Percentiles rank a stretch among this genome's conserved stretches.
These are phyloP conservation scores for Bradypodion pumilum DNA, from an alignment of 2,797 vertebrate species.

Conservation along the genomic window DNA sequence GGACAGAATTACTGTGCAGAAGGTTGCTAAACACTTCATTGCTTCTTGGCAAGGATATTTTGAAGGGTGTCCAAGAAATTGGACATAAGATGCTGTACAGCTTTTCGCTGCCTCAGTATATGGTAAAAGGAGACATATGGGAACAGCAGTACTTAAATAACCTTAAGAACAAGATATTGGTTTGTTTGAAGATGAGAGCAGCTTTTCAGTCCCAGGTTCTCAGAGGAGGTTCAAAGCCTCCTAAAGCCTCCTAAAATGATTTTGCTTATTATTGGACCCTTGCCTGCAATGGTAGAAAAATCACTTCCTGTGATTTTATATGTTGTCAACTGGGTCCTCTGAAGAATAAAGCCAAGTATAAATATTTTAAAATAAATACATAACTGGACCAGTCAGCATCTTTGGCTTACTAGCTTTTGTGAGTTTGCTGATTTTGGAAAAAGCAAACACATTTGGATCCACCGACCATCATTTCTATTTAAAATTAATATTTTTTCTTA, in stretches of 20 bases:
- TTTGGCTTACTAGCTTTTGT: too few species aligned
- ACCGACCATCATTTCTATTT: background rate
- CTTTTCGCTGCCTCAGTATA: background rate
- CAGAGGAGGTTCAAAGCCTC: background rate
- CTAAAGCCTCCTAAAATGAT: background rate
- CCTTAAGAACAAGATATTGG: too few species aligned
- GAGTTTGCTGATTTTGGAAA: too few species aligned
- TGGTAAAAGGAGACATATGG: background rate
- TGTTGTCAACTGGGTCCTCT: too few species aligned
- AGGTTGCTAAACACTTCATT: slow-evolving; percentile 12
- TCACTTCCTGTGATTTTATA: too few species aligned
- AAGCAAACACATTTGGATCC: too few species aligned
- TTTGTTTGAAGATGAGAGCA: background rate
- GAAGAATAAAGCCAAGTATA: too few species aligned
- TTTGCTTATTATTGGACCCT: background rate
- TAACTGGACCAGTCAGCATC: too few species aligned
- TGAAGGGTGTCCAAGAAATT: slow-evolving; percentile 33
- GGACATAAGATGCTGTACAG: slow-evolving; percentile 6
- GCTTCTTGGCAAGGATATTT: slow-evolving; percentile 24
- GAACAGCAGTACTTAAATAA: background rate
- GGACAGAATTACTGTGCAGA: slow-evolving; percentile 39
- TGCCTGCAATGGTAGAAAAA: too few species aligned
- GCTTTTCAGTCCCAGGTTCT: too few species aligned
- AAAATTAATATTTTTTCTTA: background rate
- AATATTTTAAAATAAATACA: too few species aligned